Base-by-base conservation (phyloP, 2,888 invertebrate genomes). In the Clistopyga incitator region DNA sequence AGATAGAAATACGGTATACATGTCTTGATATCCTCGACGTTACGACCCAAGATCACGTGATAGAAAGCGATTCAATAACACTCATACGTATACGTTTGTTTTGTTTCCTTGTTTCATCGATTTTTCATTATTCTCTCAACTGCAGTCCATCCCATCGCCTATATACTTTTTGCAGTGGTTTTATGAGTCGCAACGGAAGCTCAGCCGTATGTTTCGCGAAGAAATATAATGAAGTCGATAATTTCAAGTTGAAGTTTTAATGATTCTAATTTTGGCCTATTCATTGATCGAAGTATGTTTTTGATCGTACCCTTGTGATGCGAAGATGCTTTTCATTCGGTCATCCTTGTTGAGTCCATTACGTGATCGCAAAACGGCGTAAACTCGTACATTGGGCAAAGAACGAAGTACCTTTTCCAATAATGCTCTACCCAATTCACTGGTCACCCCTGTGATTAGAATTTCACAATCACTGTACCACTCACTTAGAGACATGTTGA, bases 371-470 rank as follows among this genome's bases (percentile, higher is more conserved):
- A 92, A 64, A 18, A 92, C 74, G 4, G 78, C 71, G 64, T 90
- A 84, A 15, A 92, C 86, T 50, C 82, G 90, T 2, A 89, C 82
- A 11, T 84, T 52, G 0, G 90, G 90, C n/a, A 84, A 56, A 8
- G 84, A 82, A n/a, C 92, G 86, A 0, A 92, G 84, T n/a, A 92
- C 72, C 84, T 92, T 92, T 77, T 92, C 92, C 20, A 92, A 85
- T 20, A 92, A 71, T 13, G 82, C 86, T 4, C 88, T 86, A 29
- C 92, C 92, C 42, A 92, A 78, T 75, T 91, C 88, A 84, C 92
- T 91, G 56, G 91, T 92, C 20, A 88, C 90, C 75, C 92, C 92
- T 2, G 89, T 91, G 15, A 92, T 77, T 74, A 92, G 89, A n/a
- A 92, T 82, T 85, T 90, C 88, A 45, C 90, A 90, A 4, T 88